Base-by-base conservation (phyloP, 2,888 invertebrate species). In the Cataglyphis albicans region DNA sequence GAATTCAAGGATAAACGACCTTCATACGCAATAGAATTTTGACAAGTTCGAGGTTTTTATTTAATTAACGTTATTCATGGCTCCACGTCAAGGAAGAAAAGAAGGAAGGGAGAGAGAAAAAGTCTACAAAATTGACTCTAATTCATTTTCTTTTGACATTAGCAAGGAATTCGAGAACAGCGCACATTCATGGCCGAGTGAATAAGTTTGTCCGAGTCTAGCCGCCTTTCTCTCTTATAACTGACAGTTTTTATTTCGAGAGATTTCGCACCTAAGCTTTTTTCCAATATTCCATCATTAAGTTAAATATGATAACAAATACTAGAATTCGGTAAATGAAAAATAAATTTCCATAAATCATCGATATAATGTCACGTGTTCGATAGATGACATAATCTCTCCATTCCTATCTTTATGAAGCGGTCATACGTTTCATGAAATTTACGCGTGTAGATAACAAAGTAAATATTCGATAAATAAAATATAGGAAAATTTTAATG, bases 161-260 rank as follows among this genome's bases (percentile, higher is more conserved):
- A 78, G 68, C 65, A 41, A 85, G 83, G 86, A 89, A 90, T 90
- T 90, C 86, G 85, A 89, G 90, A 90, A 89, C 86, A 83, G 82
- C 48, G 75, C 15, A 83, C 61, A 80, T 83, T 86, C 85, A 89
- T 80, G 84, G 87, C 84, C 83, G 90, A 88, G 84, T 83, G 85
- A 85, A 83, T 90, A 81, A 61, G 70, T 81, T 55, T 73, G 82
- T 83, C 84, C 80, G 83, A 84, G 88, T 88, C 85, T 84, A 85
- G 72, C 72, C 70, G 85, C 87, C 89, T 89, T 90, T 90, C 89
- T 89, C 87, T 88, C 85, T 61, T 32, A 35, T 41, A 21, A 21
- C 75, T 68, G 70, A 21, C 15, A 52, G 44, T 82, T 82, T 75
- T 52, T 52, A 44, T 65, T 59, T 59, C 55, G 44, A 25, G 52